Evolutionary conservation across 2,113 vertebrate species (phyloP).

Genomic region (Ceyx margarethae): DNA sequence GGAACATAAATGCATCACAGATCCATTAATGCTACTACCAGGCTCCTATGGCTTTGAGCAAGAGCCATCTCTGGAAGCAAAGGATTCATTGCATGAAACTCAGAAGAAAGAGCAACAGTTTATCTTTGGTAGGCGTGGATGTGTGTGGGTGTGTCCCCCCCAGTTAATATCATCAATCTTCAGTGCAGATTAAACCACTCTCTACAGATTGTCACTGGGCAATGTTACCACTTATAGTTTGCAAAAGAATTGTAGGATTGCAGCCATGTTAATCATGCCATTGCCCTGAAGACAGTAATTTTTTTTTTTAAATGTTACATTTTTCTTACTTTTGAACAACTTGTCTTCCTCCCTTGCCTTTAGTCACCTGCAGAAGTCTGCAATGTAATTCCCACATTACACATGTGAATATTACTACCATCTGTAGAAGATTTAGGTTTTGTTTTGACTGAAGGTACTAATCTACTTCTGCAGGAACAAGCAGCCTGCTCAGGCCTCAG

Average conservation of each 20-base stretch:
- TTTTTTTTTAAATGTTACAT: background rate
- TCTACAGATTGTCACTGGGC: too few species aligned
- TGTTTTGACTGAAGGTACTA: background rate
- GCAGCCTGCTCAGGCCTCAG: background rate
- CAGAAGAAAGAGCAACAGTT: background rate
- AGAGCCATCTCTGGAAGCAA: background rate
- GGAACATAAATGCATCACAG: background rate
- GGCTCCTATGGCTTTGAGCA: background rate
- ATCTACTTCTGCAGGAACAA: background rate
- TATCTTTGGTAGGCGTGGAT: background rate
- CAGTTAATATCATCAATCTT: background rate
- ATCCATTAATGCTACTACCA: accelerated
- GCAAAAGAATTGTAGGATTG: background rate
- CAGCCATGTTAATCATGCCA: background rate
- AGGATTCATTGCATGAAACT: background rate
- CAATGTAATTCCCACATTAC: background rate
- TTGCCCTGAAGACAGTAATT: background rate
- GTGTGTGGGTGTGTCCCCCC: too few species aligned
- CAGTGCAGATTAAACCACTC: background rate
- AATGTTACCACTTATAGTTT: background rate
- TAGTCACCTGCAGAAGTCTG: background rate
- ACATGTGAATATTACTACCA: background rate
- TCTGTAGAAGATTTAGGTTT: background rate
- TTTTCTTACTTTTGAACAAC: background rate
- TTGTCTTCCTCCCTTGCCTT: background rate